A percentile compares a stretch with the other conserved stretches of the same genome.
Conservation (phyloP, 2,797 vertebrate species). For the Pempheris klunzingeri region DNA sequence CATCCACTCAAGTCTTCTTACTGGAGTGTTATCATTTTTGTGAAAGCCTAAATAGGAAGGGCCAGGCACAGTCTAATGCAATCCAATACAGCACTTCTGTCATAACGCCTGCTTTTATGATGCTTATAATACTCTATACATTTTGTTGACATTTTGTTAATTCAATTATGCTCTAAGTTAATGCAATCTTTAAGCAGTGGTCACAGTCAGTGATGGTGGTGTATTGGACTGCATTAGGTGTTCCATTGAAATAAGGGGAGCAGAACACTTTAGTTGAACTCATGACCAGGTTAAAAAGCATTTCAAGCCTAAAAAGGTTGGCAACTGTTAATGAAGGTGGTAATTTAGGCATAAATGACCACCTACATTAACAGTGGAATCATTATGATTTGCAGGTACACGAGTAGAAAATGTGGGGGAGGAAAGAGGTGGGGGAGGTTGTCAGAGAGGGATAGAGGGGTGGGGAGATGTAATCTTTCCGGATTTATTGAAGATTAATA, state of each 20-base stretch:
- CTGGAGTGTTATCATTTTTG: not conserved
- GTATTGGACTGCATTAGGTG: not conserved
- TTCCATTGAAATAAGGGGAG: too few relatives aligned
- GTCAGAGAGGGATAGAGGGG: slow-evolving; percentile 22
- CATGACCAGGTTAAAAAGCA: too few relatives aligned
- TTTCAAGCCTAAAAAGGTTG: not conserved
- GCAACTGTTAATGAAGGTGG: too few relatives aligned
- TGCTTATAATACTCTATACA: not conserved
- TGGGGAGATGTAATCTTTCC: slow-evolving; percentile 48
- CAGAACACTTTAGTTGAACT: too few relatives aligned
- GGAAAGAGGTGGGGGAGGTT: not conserved
- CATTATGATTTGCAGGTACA: not conserved
- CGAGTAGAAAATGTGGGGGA: not conserved
- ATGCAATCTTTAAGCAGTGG: not conserved
- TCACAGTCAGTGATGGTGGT: not conserved
- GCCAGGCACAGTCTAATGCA: not conserved
- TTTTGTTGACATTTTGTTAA: slow-evolving; percentile 4
- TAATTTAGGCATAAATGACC: too few relatives aligned
- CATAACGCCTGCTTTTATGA: not conserved
- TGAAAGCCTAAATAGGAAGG: not conserved
- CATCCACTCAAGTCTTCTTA: not conserved
- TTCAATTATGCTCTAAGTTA: too few relatives aligned
- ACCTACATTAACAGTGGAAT: not conserved
- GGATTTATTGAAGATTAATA: slow-evolving; percentile 66
- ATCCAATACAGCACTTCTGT: not conserved